Evolutionary conservation across 2,113 vertebrate genomes (phyloP).

Genomic region (Pangasianodon gigas): DNA sequence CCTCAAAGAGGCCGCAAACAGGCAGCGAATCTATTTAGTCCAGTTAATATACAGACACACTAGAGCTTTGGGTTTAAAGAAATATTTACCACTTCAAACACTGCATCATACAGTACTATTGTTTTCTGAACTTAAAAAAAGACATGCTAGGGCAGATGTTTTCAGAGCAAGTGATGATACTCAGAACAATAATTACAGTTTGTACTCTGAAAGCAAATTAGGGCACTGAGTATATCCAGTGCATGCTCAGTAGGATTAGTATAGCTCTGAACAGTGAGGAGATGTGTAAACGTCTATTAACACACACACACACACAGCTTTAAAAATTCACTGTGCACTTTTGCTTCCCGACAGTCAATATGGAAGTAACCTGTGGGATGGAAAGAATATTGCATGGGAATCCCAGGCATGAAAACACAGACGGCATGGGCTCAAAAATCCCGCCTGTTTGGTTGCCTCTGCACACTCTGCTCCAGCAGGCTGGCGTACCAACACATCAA

Average conservation of each 20-base stretch:
- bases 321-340: slow-evolving; percentile 7
- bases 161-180: slow-evolving; percentile 29
- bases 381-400: slow-evolving; percentile 27
- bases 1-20: slow-evolving; percentile 19
- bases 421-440: slow-evolving; percentile 26
- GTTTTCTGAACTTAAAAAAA: slow-evolving; percentile 25
- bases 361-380: slow-evolving; percentile 29
- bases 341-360: slow-evolving; percentile 7
- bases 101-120: neutral
- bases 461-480: slow-evolving; percentile 11
- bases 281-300: neutral
- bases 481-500: slow-evolving; percentile 51
- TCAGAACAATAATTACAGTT: slow-evolving; percentile 19
- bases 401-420: slow-evolving; percentile 37
- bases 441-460: slow-evolving; percentile 26
- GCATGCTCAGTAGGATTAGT: neutral
- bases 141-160: neutral
- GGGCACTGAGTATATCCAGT: neutral
- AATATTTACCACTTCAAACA: slow-evolving; percentile 37
- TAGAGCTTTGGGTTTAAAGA: slow-evolving; percentile 6
- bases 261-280: neutral
- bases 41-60: slow-evolving; percentile 13
- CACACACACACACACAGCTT: neutral
- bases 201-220: slow-evolving; percentile 17
- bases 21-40: slow-evolving; percentile 6